Percentiles rank a stretch among this genome's conserved stretches.
phyloP scores from a whole-genome alignment of 1,140 invertebrate species.

The Lanistes nyassanus region DNA sequence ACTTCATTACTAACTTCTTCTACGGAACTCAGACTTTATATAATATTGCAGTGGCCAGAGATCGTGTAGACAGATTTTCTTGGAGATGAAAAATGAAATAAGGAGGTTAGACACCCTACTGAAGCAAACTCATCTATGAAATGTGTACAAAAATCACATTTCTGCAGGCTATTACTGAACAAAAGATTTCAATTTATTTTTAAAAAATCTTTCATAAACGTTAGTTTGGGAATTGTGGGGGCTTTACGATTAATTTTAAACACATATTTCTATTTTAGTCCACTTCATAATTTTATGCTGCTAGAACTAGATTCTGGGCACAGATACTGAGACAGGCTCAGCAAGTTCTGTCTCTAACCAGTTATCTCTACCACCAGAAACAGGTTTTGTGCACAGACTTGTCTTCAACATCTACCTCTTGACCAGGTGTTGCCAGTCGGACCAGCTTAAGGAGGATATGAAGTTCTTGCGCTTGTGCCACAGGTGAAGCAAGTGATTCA shows the following conservation, averaged over 20 bases:
- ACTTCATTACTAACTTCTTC: no score
- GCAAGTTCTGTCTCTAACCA: not conserved
- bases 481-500: not conserved
- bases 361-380: not conserved
- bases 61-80: no score
- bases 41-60: no score
- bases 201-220: no score
- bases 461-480: not conserved
- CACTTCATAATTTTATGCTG: not conserved
- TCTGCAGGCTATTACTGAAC: no score
- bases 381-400: not conserved
- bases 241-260: not conserved
- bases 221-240: not conserved
- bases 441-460: slow-evolving; percentile 17
- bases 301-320: not conserved
- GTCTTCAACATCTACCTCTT: slow-evolving; percentile 8
- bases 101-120: no score
- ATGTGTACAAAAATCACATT: no score
- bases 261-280: not conserved
- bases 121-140: no score
- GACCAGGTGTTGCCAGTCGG: slow-evolving; percentile 19
- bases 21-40: no score
- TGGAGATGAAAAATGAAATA: no score
- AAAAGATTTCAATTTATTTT: no score
- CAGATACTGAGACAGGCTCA: not conserved